Percentiles rank a stretch among this genome's conserved stretches.
Conservation (phyloP, 2,113 vertebrate genomes). For the zebrafish (Danio rerio) region DNA sequence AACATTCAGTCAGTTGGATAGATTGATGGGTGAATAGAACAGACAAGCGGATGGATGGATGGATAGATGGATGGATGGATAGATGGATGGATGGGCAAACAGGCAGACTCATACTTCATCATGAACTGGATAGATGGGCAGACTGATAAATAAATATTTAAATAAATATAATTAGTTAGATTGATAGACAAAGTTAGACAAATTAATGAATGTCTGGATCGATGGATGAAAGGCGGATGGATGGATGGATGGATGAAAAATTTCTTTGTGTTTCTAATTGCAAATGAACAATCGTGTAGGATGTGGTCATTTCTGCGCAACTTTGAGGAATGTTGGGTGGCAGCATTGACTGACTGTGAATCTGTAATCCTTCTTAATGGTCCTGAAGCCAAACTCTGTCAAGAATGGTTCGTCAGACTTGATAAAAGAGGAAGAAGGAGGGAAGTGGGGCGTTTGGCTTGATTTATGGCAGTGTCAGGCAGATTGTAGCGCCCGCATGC, state of each 20-base stretch:
- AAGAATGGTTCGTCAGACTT: conserved; percentile 58
- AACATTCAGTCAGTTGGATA: no score
- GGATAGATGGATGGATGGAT: background rate
- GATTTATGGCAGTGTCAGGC: conserved; percentile 64
- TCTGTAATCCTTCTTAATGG: conserved; percentile 52
- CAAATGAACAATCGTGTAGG: background rate
- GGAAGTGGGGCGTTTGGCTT: conserved; percentile 43
- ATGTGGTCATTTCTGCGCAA: background rate
- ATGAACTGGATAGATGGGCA: background rate
- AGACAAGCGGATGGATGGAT: background rate
- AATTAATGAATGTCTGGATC: background rate
- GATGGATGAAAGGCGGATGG: background rate
- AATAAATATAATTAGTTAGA: background rate
- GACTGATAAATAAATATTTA: background rate
- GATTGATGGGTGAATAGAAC: no score
- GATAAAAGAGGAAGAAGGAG: conserved; percentile 60
- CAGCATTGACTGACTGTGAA: conserved; percentile 31
- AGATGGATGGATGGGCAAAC: no score
- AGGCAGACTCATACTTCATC: no score
- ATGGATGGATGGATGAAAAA: background rate
- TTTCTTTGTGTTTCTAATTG: background rate
- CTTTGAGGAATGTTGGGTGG: background rate
- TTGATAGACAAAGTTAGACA: background rate
- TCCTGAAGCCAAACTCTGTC: conserved; percentile 62
- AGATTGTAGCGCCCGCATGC: conserved; percentile 66